These are phyloP conservation scores for Tipula helvola DNA, from an alignment of 2,888 invertebrate genomes.

Conservation along the genomic window DNA sequence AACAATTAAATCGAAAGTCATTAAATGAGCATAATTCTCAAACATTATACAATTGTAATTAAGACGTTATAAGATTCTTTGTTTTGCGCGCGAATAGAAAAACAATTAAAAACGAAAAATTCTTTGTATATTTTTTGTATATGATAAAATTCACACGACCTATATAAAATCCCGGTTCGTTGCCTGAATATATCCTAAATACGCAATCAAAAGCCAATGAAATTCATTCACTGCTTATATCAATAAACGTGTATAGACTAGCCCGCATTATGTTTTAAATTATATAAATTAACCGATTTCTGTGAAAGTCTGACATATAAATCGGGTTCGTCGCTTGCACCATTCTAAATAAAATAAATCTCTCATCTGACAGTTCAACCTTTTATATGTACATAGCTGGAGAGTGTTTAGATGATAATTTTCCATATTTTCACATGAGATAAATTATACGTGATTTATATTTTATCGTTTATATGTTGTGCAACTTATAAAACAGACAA, in stretches of 20 bases:
- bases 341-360: background rate
- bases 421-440: background rate
- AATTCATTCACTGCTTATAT: background rate
- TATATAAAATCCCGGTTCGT: background rate
- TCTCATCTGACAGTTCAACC: background rate
- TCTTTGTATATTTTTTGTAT: background rate
- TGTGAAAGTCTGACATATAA: background rate
- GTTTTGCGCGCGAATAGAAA: background rate
- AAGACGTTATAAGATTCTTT: background rate
- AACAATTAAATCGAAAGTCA: background rate
- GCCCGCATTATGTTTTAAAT: background rate
- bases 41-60: background rate
- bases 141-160: background rate
- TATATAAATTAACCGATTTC: background rate
- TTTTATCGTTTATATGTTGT: background rate
- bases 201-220: background rate
- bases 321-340: background rate
- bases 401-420: background rate
- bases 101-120: background rate
- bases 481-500: background rate
- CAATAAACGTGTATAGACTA: background rate
- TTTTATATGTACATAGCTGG: background rate
- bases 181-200: background rate
- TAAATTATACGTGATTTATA: background rate
- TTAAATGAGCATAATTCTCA: background rate